Conservation (phyloP, 2,888 invertebrate genomes). For the Gymnocheta viridis region DNA sequence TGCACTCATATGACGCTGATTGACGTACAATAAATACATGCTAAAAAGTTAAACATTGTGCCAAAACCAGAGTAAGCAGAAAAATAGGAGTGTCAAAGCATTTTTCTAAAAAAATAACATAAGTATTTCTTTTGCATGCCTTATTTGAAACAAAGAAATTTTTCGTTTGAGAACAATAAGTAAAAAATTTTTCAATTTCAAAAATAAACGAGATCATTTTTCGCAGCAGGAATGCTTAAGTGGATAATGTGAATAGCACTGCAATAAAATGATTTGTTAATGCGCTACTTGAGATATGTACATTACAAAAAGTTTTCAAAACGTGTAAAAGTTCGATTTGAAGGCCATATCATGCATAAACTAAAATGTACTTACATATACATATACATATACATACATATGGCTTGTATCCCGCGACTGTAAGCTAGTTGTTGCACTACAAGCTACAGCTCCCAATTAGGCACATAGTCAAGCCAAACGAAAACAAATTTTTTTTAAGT, state of each 20-base stretch:
- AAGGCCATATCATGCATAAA: no score
- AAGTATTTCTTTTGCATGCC: background rate
- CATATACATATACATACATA: no score
- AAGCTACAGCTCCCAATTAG: no score
- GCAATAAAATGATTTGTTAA: background rate
- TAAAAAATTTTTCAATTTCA: slow-evolving; percentile 36
- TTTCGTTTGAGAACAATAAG: background rate
- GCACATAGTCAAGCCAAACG: no score
- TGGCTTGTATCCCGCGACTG: no score
- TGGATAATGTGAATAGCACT: background rate
- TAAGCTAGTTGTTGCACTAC: no score
- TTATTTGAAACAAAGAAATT: slow-evolving; percentile 43
- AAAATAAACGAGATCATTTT: slow-evolving; percentile 33
- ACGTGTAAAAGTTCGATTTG: no score
- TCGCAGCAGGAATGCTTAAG: slow-evolving; percentile 1
- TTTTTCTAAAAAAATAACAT: no score
- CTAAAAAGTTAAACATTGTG: slow-evolving; percentile 10
- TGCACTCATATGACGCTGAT: slow-evolving; percentile 57
- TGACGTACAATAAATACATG: slow-evolving; percentile 58
- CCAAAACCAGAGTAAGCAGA: slow-evolving; percentile 31
- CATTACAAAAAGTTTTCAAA: background rate
- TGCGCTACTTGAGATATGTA: background rate
- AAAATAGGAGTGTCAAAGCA: slow-evolving; percentile 53
- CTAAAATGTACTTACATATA: no score
- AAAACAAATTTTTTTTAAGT: no score